phyloP scores from a whole-genome alignment of 2,888 invertebrate species.

The Cenopis cana region DNA sequence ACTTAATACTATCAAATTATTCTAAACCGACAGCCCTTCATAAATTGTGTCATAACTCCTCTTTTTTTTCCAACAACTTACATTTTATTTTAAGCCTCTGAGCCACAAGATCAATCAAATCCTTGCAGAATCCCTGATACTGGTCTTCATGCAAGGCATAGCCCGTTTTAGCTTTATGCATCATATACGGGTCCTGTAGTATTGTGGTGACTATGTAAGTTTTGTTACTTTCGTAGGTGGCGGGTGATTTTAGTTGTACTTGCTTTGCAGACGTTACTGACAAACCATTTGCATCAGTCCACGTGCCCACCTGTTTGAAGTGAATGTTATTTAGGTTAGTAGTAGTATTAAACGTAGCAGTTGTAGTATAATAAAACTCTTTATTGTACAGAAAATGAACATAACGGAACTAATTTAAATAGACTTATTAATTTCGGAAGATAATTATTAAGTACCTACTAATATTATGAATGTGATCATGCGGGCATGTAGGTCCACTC shows the following conservation, averaged over 20 bases:
- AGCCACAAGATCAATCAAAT: slow-evolving; percentile 93
- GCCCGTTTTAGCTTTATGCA: slow-evolving; percentile 86
- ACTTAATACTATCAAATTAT: too few relatives aligned
- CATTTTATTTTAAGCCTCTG: slow-evolving; percentile 93
- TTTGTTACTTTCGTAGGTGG: slow-evolving; percentile 91
- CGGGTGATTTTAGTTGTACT: slow-evolving; percentile 88
- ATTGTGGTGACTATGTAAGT: slow-evolving; percentile 95
- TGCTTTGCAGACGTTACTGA: slow-evolving; percentile 91
- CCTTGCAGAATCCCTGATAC: slow-evolving; percentile 96
- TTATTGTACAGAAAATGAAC: too few relatives aligned
- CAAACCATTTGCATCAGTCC: slow-evolving; percentile 93
- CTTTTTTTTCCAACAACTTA: slow-evolving; percentile 76
- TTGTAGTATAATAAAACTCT: too few relatives aligned
- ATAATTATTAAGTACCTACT: too few relatives aligned
- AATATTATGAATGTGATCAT: too few relatives aligned
- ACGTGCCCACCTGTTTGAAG: slow-evolving; percentile 89
- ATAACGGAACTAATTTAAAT: too few relatives aligned
- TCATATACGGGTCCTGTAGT: slow-evolving; percentile 95
- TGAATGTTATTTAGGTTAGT: slow-evolving; percentile 17
- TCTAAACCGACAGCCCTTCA: too few relatives aligned
- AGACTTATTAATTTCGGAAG: too few relatives aligned
- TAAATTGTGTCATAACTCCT: too few relatives aligned
- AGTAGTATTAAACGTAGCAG: too few relatives aligned
- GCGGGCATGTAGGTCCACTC: too few relatives aligned
- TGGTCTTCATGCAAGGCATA: slow-evolving; percentile 91